phyloP scores from a whole-genome alignment of 2,888 invertebrate genomes.

The Drosophila mercatorum region DNA sequence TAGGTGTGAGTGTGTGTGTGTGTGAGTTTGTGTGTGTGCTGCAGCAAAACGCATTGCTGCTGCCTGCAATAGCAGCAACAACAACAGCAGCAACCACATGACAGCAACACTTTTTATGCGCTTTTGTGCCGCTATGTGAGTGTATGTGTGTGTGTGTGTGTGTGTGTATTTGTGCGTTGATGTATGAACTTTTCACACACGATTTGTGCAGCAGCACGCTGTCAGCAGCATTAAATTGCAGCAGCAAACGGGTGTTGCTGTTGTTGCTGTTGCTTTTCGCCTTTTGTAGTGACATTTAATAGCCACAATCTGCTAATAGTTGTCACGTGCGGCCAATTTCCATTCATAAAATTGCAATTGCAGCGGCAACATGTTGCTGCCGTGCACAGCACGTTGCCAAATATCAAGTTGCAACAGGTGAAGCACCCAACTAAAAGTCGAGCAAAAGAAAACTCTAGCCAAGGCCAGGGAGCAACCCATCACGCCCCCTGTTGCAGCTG shows the following conservation, averaged over 20 bases:
- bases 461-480: not conserved
- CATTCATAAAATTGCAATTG: constrained; percentile 69
- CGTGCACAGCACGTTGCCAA: constrained; percentile 14
- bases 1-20: constrained; percentile 3
- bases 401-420: constrained; percentile 9
- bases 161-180: constrained; percentile 43
- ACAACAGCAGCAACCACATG: constrained; percentile 55
- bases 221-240: constrained; percentile 47
- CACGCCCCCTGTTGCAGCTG: not conserved
- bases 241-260: constrained; percentile 12
- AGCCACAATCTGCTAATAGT: constrained; percentile 72
- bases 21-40: constrained; percentile 35
- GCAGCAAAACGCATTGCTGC: constrained; percentile 76
- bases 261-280: constrained; percentile 18
- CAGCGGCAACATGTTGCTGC: constrained; percentile 55
- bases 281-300: constrained; percentile 71
- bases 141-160: constrained; percentile 28
- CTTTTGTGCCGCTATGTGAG: constrained; percentile 38
- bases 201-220: constrained; percentile 61
- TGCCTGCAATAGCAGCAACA: constrained; percentile 67
- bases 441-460: not conserved
- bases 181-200: constrained; percentile 75
- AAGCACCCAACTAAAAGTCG: not conserved
- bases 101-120: constrained; percentile 76
- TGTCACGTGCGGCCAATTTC: constrained; percentile 72